Percentiles rank a stretch among this genome's conserved stretches.
Evolutionary conservation across 2,797 vertebrate species (phyloP).

Genomic region (Anabas testudineus): DNA sequence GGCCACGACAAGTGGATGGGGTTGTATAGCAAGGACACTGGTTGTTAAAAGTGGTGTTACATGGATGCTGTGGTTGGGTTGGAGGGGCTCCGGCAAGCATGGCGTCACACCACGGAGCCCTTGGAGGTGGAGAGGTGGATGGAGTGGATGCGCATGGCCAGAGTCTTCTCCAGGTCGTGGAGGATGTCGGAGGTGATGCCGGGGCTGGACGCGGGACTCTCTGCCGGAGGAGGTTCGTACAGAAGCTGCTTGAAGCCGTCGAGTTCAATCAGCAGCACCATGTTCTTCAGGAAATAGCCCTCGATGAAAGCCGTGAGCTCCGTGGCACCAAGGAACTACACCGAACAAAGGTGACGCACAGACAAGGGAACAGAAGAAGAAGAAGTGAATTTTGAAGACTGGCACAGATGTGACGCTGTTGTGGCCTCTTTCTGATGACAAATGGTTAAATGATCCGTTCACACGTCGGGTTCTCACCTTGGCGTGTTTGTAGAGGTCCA

Average conservation of each 20-base stretch:
- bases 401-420: too few species aligned
- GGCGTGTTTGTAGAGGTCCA: constrained; percentile 98
- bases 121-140: constrained; percentile 99
- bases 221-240: constrained; percentile 88
- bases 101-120: constrained; percentile 94
- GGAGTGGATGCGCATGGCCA: constrained; percentile 95
- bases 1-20: constrained; percentile 7
- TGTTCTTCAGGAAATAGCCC: constrained; percentile 99
- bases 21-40: constrained; percentile 16
- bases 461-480: constrained; percentile 83
- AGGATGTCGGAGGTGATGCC: constrained; percentile 90
- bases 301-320: constrained; percentile 96
- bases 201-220: constrained; percentile 86
- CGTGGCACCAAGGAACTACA: constrained; percentile 92
- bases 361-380: too few species aligned
- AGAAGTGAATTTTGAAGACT: too few species aligned
- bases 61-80: constrained; percentile 56
- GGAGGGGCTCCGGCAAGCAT: constrained; percentile 5
- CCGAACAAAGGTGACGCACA: neutral
- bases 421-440: too few species aligned
- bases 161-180: constrained; percentile 95
- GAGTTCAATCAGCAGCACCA: constrained; percentile 97
- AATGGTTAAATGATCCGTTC: neutral
- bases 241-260: constrained; percentile 97
- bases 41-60: constrained; percentile 39